A percentile compares a stretch with the other conserved stretches of the same genome.
These are phyloP conservation scores for Archips crataeganus DNA, from an alignment of 2,888 invertebrate genomes.

Conservation along the genomic window DNA sequence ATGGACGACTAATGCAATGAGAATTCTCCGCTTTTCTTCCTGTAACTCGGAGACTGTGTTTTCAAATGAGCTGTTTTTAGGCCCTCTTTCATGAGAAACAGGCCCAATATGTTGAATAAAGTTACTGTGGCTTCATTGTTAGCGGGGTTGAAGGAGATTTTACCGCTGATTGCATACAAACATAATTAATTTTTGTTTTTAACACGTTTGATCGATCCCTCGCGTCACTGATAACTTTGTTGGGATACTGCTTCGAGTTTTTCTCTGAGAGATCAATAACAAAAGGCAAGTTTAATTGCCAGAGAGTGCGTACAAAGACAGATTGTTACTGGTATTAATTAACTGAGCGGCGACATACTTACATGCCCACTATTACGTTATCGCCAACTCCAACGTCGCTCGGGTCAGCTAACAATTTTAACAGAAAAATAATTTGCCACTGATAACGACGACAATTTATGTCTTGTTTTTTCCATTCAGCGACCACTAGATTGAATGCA, in stretches of 20 bases:
- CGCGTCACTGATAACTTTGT: conserved; percentile 25
- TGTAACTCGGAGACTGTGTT: conserved; percentile 39
- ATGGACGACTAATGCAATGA: conserved; percentile 53
- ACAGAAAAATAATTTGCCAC: conserved; percentile 83
- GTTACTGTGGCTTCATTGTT: conserved; percentile 54
- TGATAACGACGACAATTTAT: conserved; percentile 70
- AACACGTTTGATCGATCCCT: conserved; percentile 38
- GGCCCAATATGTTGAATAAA: conserved; percentile 55
- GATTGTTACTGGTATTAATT: conserved; percentile 41
- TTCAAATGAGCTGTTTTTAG: conserved; percentile 55
- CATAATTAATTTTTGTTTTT: conserved; percentile 48
- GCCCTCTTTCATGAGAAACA: conserved; percentile 60
- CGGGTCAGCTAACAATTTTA: conserved; percentile 69
- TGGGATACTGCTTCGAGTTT: conserved; percentile 11
- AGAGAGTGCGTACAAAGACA: conserved; percentile 39
- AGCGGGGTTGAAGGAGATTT: conserved; percentile 52
- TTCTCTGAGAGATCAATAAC: conserved; percentile 29
- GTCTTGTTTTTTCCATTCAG: conserved; percentile 59
- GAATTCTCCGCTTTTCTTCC: conserved; percentile 50
- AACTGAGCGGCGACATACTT: conserved; percentile 39
- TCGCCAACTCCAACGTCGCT: conserved; percentile 57
- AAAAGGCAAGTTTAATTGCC: conserved; percentile 35
- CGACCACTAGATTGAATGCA: conserved; percentile 17
- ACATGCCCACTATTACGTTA: conserved; percentile 52
- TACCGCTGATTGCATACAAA: conserved; percentile 51